Evolutionary conservation across 2,888 invertebrate genomes (phyloP).

Genomic region (Ophion obscuratus): DNA sequence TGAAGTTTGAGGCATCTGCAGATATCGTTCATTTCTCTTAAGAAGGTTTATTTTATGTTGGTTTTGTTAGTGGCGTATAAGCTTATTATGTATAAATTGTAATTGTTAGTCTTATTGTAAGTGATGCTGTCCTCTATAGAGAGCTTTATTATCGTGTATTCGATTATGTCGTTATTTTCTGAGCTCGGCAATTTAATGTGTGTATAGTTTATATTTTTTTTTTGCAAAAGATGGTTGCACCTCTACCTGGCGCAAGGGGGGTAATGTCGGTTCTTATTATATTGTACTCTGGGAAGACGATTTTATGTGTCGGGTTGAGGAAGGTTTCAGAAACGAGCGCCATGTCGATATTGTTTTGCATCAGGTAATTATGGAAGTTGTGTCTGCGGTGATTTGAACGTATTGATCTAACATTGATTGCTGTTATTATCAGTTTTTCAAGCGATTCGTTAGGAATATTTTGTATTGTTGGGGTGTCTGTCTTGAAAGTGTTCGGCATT

Average conservation of each 20-base stretch:
- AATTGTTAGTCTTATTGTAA: no score
- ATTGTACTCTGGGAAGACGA: constrained; percentile 52
- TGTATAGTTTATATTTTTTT: constrained; percentile 60
- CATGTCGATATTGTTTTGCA: constrained; percentile 21
- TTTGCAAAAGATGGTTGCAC: constrained; percentile 66
- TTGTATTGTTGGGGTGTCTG: no score
- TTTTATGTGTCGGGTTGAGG: constrained; percentile 43
- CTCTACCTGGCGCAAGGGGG: constrained; percentile 52
- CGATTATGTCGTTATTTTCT: neutral
- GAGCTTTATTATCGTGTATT: no score
- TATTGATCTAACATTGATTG: no score
- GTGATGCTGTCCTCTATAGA: no score
- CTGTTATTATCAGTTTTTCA: no score
- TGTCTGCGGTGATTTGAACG: no score
- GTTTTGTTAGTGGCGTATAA: no score
- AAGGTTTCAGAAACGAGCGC: constrained; percentile 23
- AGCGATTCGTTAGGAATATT: no score
- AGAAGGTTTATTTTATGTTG: no score
- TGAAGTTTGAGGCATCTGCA: constrained; percentile 19
- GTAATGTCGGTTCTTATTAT: constrained; percentile 59
- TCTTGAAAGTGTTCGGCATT: no score
- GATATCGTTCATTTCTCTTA: constrained; percentile 1
- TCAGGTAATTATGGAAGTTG: neutral
- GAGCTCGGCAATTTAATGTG: constrained; percentile 26
- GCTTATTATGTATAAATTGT: no score